Evolutionary conservation across 2,113 vertebrate genomes (phyloP).

Genomic region (Prunella fulvescens): DNA sequence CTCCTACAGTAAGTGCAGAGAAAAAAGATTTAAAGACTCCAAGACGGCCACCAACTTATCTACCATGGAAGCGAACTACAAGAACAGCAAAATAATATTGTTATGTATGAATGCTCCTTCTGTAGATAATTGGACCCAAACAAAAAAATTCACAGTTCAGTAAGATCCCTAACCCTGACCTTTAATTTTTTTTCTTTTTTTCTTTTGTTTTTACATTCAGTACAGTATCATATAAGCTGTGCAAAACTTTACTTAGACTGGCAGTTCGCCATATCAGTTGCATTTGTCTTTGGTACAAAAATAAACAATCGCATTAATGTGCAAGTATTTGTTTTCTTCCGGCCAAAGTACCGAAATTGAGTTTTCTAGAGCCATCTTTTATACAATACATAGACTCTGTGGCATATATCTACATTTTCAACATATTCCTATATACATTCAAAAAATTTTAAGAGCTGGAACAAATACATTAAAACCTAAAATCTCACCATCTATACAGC

Average conservation of each 20-base stretch:
- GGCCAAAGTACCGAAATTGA: slow-evolving; percentile 84
- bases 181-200: slow-evolving; percentile 70
- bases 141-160: slow-evolving; percentile 98
- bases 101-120: slow-evolving; percentile 92
- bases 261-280: slow-evolving; percentile 98
- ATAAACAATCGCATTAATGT: slow-evolving; percentile 96
- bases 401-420: slow-evolving; percentile 98
- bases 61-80: slow-evolving; percentile 85
- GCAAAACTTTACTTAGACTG: slow-evolving; percentile 99
- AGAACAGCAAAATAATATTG: slow-evolving; percentile 78
- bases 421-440: slow-evolving; percentile 97
- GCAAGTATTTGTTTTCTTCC: slow-evolving; percentile 94
- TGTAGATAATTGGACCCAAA: slow-evolving; percentile 99
- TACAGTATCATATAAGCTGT: slow-evolving; percentile 99
- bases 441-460: slow-evolving; percentile 88
- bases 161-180: slow-evolving; percentile 96
- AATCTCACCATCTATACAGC: slow-evolving; percentile 78
- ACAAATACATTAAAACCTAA: slow-evolving; percentile 87
- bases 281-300: slow-evolving; percentile 99
- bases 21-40: slow-evolving; percentile 75
- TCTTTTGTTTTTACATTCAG: slow-evolving; percentile 95
- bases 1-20: slow-evolving; percentile 80
- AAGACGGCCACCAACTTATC: slow-evolving; percentile 81
- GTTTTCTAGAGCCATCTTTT: slow-evolving; percentile 96
- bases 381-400: slow-evolving; percentile 99